Base-by-base conservation (phyloP, 2,113 vertebrate genomes). In the Isichthys henryi region DNA sequence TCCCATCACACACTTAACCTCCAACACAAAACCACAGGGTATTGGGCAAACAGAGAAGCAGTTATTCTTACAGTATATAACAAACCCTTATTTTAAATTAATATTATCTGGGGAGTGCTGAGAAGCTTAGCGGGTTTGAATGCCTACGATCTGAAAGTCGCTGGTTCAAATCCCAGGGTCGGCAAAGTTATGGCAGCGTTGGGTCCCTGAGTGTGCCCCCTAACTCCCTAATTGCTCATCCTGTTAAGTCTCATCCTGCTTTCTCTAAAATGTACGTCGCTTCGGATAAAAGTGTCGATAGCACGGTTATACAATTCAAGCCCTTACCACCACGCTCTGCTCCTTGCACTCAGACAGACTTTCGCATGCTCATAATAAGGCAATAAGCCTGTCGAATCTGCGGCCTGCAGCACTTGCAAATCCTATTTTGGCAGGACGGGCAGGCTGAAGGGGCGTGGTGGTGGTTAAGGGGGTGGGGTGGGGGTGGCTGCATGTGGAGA, bases 361-460 rank as follows among this genome's bases (percentile, higher is more conserved):
- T 15, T n/a, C 15, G 35, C 11, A 48, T 3, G 8, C 15, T 56
- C n/a, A 50, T 83, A 89, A 82, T 15, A 53, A 27, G 77, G 84
- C 43, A 27, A 66, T 66, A 70, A 56, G 77, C 52, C 6, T 10
- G 43, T 48, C 10, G 39, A 89, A 89, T 39, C 56, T 85, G 88
- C 43, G 66, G 80, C 23, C 80, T 85, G 23, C 52, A 62, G 80
- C 80, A 84, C 77, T 89, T 84, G 35, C 50, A 84, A 89, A 89
- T 89, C 80, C 80, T 62, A 85, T 89, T 89, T 83, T 31, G 53
- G 66, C 9, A 53, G n/a, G 88, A 77, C 5, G 62, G 70, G 88
- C 2, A 0, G 21, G n/a, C 43, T 8, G 50, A 31, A 19, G 35
- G 77, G 50, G 50, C 35, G n/a, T n/a, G 74, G 11, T 7, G 49